These are phyloP conservation scores for Apamea sordens DNA, from an alignment of 2,888 invertebrate species.

Conservation along the genomic window DNA sequence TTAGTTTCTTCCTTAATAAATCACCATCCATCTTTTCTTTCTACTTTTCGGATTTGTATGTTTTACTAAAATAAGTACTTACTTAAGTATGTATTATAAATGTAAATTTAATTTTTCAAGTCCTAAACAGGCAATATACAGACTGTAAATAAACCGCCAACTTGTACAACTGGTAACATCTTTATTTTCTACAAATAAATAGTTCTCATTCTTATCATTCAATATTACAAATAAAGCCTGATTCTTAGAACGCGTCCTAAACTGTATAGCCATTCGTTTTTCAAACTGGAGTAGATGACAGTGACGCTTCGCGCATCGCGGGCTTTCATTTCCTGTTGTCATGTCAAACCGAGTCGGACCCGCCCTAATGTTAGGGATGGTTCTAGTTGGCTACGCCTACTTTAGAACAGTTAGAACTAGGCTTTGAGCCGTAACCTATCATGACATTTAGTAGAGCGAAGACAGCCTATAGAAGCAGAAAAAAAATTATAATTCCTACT, in stretches of 20 bases:
- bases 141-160: background rate
- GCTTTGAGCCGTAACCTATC: conserved; percentile 58
- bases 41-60: background rate
- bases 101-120: background rate
- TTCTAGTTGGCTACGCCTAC: conserved; percentile 56
- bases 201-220: background rate
- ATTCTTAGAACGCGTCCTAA: conserved; percentile 9
- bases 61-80: background rate
- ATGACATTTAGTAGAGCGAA: conserved; percentile 51
- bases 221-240: background rate
- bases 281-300: conserved; percentile 15
- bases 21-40: background rate
- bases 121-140: background rate
- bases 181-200: background rate
- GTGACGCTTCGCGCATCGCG: conserved; percentile 56
- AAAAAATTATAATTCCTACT: conserved; percentile 21
- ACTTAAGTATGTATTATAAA: background rate
- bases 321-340: conserved; percentile 53
- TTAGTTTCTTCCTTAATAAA: background rate
- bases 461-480: conserved; percentile 21
- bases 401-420: conserved; percentile 54
- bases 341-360: conserved; percentile 39
- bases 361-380: conserved; percentile 63
- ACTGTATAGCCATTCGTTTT: conserved; percentile 31
- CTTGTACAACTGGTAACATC: background rate